These are phyloP conservation scores for Pachymerium ferrugineum DNA, from an alignment of 2,888 invertebrate genomes.

Conservation along the genomic window DNA sequence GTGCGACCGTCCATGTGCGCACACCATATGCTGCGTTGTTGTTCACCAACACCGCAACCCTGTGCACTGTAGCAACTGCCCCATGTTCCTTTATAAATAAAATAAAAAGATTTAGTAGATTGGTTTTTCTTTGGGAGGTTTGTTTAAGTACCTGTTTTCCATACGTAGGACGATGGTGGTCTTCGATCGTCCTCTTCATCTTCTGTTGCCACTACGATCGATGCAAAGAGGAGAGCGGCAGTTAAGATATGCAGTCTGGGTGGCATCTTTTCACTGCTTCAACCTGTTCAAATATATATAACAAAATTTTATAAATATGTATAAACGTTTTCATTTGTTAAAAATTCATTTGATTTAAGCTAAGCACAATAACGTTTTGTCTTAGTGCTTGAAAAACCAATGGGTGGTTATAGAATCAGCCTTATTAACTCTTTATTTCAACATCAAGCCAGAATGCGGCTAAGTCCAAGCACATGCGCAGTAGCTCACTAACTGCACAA, in stretches of 20 bases:
- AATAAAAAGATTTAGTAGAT: neutral
- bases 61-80: slow-evolving; percentile 35
- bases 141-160: neutral
- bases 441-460: no score
- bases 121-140: neutral
- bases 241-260: neutral
- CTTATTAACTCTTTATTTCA: no score
- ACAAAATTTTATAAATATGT: no score
- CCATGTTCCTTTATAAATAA: slow-evolving; percentile 33
- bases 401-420: no score
- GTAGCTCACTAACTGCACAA: no score
- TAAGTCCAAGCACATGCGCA: no score
- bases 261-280: neutral
- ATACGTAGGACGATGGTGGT: neutral
- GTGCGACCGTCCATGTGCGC: slow-evolving; percentile 36
- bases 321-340: no score
- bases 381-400: no score
- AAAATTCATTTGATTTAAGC: no score
- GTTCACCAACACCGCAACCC: slow-evolving; percentile 36
- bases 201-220: neutral
- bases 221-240: neutral
- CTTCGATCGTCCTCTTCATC: slow-evolving; percentile 3
- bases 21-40: slow-evolving; percentile 36
- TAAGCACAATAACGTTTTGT: no score
- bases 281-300: neutral